Percentiles rank a stretch among this genome's conserved stretches.
These are phyloP conservation scores for Coregonus ussuriensis DNA, from an alignment of 2,797 vertebrate genomes.

Conservation along the genomic window DNA sequence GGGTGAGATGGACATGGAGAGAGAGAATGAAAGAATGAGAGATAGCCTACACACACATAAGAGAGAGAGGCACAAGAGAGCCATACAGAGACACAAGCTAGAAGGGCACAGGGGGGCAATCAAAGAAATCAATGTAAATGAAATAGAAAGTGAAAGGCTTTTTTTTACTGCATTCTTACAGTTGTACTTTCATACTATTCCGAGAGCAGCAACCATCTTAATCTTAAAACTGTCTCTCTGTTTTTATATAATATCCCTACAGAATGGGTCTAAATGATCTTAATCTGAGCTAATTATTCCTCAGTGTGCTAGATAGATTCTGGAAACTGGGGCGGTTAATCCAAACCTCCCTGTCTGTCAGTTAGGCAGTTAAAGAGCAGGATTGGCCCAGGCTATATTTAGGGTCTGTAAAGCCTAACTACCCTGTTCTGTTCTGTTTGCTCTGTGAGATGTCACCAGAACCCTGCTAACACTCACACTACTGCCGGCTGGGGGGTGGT, in stretches of 20 bases:
- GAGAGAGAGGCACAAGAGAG: not conserved
- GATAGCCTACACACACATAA: not conserved
- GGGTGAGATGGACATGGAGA: slow-evolving; percentile 9
- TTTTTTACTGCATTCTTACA: slow-evolving; percentile 27
- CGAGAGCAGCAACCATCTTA: slow-evolving; percentile 30
- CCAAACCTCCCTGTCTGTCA: slow-evolving; percentile 16
- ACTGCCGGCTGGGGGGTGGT: slow-evolving; percentile 5
- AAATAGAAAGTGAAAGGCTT: slow-evolving; percentile 4
- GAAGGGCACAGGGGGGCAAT: not conserved
- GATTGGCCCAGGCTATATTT: slow-evolving; percentile 37
- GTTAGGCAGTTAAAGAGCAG: slow-evolving; percentile 9
- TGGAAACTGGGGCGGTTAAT: slow-evolving; percentile 32
- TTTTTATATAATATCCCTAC: slow-evolving; percentile 38
- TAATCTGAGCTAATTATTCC: slow-evolving; percentile 58
- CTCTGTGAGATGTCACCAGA: slow-evolving; percentile 31
- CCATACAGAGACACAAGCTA: not conserved
- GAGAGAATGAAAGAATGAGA: slow-evolving; percentile 17
- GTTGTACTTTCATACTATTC: not conserved
- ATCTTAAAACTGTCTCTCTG: slow-evolving; percentile 25
- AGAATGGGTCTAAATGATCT: slow-evolving; percentile 50
- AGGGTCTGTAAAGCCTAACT: slow-evolving; percentile 39
- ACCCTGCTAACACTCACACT: slow-evolving; percentile 26
- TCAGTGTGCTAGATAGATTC: slow-evolving; percentile 40
- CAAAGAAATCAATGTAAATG: slow-evolving; percentile 33
- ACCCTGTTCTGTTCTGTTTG: slow-evolving; percentile 25